Conservation (phyloP, 64 coral and sea anemone species). For the Acropora tenuis region DNA sequence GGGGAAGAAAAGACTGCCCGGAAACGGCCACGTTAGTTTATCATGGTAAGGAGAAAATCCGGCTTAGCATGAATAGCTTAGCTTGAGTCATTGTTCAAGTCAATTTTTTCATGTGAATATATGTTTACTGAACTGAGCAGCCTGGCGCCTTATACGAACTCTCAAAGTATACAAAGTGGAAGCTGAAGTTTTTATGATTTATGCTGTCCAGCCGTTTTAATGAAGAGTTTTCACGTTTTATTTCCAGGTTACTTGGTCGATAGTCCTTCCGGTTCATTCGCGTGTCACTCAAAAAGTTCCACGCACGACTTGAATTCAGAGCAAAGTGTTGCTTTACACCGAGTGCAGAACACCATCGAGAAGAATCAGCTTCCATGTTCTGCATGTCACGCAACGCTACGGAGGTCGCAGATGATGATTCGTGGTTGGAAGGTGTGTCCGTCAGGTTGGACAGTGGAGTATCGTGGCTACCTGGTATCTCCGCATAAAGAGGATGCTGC, state of each 20-base stretch:
- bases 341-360: neutral
- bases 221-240: neutral
- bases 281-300: neutral
- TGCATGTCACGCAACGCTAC: neutral
- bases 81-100: too few species aligned
- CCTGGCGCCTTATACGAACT: too few species aligned
- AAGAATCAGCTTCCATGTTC: neutral
- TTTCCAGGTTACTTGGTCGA: neutral
- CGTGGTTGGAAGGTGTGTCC: conserved; percentile 1
- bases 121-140: too few species aligned
- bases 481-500: neutral
- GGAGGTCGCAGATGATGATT: conserved; percentile 3
- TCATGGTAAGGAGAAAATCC: neutral
- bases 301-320: neutral
- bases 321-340: neutral
- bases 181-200: too few species aligned
- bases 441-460: neutral
- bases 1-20: neutral
- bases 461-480: conserved; percentile 10
- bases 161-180: too few species aligned
- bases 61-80: too few species aligned
- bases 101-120: too few species aligned
- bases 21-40: neutral
- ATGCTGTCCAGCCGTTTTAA: too few species aligned
- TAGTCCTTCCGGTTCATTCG: neutral